Evolutionary conservation across 2,888 invertebrate species (phyloP).

Genomic region (Dasypogon diadema): DNA sequence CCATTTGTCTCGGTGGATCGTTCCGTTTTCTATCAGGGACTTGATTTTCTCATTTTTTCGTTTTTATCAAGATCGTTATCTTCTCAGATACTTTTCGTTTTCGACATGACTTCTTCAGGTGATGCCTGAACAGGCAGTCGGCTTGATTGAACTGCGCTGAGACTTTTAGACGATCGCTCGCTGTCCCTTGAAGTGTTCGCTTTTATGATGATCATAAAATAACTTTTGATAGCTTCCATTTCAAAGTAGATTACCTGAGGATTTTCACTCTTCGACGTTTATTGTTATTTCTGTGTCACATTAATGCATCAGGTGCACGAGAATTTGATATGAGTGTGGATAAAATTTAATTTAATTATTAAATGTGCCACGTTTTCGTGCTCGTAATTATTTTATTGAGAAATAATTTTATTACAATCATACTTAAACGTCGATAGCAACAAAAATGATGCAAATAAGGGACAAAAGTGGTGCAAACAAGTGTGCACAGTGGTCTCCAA

Average conservation of each 20-base stretch:
- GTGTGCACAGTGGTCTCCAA: too few species aligned
- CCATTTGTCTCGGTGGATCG: conserved; percentile 49
- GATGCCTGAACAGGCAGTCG: conserved; percentile 4
- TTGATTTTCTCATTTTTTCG: conserved; percentile 20
- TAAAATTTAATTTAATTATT: conserved; percentile 39
- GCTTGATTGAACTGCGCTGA: conserved; percentile 38
- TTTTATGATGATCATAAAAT: conserved; percentile 51
- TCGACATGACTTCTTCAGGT: conserved; percentile 41
- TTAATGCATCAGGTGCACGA: conserved; percentile 51
- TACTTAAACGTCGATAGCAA: too few species aligned
- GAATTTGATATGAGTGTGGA: conserved; percentile 28
- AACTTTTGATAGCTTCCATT: conserved; percentile 50
- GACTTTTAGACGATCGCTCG: conserved; percentile 2
- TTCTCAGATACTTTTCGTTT: conserved; percentile 24
- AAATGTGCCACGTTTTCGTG: background rate
- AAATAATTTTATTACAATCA: too few species aligned
- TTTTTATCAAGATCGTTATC: conserved; percentile 36
- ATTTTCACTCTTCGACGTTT: conserved; percentile 37
- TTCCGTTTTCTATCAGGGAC: conserved; percentile 37
- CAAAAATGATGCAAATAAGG: too few species aligned
- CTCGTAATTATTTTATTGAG: too few species aligned
- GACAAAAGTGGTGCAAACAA: too few species aligned
- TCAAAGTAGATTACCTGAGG: conserved; percentile 8
- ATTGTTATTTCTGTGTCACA: conserved; percentile 50
- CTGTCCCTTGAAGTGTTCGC: conserved; percentile 47